Percentiles rank a stretch among this genome's conserved stretches.
phyloP scores from a whole-genome alignment of 2,797 vertebrate species.

The Phoxinus dragarum region DNA sequence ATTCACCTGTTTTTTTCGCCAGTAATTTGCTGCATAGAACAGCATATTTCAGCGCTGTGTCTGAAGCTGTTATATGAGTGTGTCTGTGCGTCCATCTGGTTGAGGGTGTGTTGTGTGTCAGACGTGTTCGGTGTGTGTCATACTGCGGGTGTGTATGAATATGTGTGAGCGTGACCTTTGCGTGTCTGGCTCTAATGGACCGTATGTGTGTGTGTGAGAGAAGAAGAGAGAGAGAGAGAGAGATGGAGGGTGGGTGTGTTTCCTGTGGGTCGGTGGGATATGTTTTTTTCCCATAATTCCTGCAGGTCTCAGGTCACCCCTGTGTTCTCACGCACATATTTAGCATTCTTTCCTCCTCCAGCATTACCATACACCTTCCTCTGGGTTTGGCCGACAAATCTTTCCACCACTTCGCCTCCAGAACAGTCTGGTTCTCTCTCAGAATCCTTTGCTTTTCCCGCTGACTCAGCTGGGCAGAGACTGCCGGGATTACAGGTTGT shows the following conservation, averaged over 20 bases:
- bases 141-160: conserved; percentile 37
- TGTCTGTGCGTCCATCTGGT: conserved; percentile 21
- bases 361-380: conserved; percentile 86
- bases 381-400: conserved; percentile 81
- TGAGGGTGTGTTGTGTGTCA: conserved; percentile 33
- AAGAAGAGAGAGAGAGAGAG: not conserved
- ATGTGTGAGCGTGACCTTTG: conserved; percentile 31
- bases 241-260: conserved; percentile 79
- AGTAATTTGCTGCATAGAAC: not conserved
- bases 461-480: conserved; percentile 81
- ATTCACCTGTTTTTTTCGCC: not conserved
- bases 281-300: conserved; percentile 82
- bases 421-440: conserved; percentile 71
- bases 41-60: not conserved
- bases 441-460: conserved; percentile 72
- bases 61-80: not conserved
- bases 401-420: conserved; percentile 83
- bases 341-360: conserved; percentile 83
- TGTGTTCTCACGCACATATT: conserved; percentile 85
- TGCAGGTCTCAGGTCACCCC: conserved; percentile 84
- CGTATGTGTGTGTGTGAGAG: conserved; percentile 61
- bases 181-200: conserved; percentile 49
- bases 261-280: conserved; percentile 85
- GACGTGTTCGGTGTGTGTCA: conserved; percentile 37
- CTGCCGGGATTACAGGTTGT: conserved; percentile 78